Conservation (phyloP, 2,888 invertebrate species). For the Octonoba sinensis region DNA sequence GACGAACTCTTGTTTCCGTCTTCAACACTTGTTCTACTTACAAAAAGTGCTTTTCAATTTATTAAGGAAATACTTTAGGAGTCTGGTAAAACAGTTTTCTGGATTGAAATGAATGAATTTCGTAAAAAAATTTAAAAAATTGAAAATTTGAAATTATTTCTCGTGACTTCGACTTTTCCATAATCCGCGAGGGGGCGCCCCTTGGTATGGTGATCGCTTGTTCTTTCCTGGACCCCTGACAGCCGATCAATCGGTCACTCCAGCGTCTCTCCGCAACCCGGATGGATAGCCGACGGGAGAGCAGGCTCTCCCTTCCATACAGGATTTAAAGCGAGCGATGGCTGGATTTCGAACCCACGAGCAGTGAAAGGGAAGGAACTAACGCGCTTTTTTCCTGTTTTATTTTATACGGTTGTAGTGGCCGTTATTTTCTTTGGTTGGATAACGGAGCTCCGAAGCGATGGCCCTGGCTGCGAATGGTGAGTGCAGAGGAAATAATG, state of each 20-base stretch:
- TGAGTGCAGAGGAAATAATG: conserved; percentile 18
- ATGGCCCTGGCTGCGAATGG: conserved; percentile 60
- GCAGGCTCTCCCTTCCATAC: conserved; percentile 24
- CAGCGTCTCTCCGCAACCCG: conserved; percentile 37
- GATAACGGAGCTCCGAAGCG: conserved; percentile 36
- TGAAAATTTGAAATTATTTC: no score
- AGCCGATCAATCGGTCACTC: conserved; percentile 64
- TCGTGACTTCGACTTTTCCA: background rate
- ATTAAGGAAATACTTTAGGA: no score
- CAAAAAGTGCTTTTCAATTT: no score
- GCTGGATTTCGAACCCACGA: conserved; percentile 46
- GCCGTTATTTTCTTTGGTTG: conserved; percentile 34
- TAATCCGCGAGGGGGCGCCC: conserved; percentile 30
- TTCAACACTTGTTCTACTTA: no score
- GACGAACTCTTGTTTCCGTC: no score
- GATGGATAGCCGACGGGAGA: conserved; percentile 58
- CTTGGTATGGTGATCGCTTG: conserved; percentile 15
- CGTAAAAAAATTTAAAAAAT: no score
- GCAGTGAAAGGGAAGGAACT: conserved; percentile 34
- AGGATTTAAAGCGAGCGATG: conserved; percentile 57
- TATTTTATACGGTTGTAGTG: conserved; percentile 10
- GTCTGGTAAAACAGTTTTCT: no score
- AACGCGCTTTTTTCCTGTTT: conserved; percentile 42
- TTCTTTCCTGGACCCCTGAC: conserved; percentile 40
- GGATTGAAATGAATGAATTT: no score